Evolutionary conservation across 2,113 vertebrate species (phyloP), one percentile per base, ranked within the genome.

Genomic region (Leuciscus idus): DNA sequence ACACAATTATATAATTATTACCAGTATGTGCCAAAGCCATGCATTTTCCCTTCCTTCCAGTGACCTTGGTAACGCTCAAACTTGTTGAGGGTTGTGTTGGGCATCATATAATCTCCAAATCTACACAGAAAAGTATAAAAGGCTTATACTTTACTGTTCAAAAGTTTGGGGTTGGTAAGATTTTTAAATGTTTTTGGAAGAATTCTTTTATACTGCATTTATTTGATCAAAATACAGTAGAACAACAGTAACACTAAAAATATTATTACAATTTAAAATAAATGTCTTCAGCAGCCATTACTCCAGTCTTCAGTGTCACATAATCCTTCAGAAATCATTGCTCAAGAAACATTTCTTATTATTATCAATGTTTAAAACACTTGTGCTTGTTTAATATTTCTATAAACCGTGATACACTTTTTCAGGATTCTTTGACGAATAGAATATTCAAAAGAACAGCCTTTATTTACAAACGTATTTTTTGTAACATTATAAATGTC

Each of bases 21-120:
- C 98, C 95, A 97, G 91, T 96, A 99, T 30, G 96, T 96, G 78
- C 98, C 98, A 12, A 98, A 97, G 15, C 98, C 97, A 85, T 97
- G 97, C 96, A 99, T 98, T 93, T 96, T 98, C 81, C 97, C 98
- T 66, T 99, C 97, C 89, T 94, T 97, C 98, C 98, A 99, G 59
- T 96, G 94, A 36, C 98, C 98, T 75, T 96, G 95, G 17, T 98
- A 99, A 81, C 92, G 94, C 90, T 99, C 97, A 61, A 95, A 90
- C 90, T 96, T 98, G 89, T 96, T 95, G 72, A 97, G 11, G 1
- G 90, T 88, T 92, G 96, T 97, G 89, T 95, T 96, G 26, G 97
- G 96, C 46, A 97, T 93, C 85, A 93, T 87, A 92, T 94, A 97
- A 88, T 98, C 96, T 84, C 98, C 98, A 43, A 96, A 97, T 52